Evolutionary conservation across 2,113 vertebrate genomes (phyloP), one percentile per base, ranked within the genome.

Genomic region (Paramisgurnus dabryanus): DNA sequence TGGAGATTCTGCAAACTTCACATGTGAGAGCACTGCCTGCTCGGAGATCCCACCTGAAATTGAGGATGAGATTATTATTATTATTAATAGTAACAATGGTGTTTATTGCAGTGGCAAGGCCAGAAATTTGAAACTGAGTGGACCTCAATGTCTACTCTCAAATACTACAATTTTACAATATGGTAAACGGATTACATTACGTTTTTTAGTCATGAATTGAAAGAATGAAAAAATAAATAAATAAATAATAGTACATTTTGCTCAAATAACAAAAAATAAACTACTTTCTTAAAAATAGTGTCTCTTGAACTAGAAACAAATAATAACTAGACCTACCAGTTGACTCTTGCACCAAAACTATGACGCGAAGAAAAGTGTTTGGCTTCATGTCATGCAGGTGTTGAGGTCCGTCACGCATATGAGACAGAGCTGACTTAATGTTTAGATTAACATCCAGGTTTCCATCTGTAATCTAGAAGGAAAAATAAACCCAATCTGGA

Each of bases 41-140:
- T 95, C 93, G 4, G 89, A 93, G 83, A 96, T 94, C 6, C 96
- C 96, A 89, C 96, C 98, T 99, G 67, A 60, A 6, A 65, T 45
- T 67, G 27, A 70, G 11, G 76, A 49, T 58, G n/a, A 34, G 69
- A 41, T 50, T 47, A 34, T 34, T 34, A 34, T 34, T 34, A 34
- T 34, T 34, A 2, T 34, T 34, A 34, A 34, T 34, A 34, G 27
- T 34, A 34, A 34, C 27, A 34, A 34, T 34, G 3, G 27, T 34
- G 27, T 34, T 34, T 34, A 34, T 34, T 34, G 27, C 27, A 34
- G 27, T 34, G 27, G 27, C 27, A 3, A 34, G 27, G 27, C 27
- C 27, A 2, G 27, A 34, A 34, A 34, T 34, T 34, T 34, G 1
- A 34, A 34, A 3, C 27, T 34, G 27, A 34, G 27, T 34, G 1